These are phyloP conservation scores for Dysdera silvatica DNA, from an alignment of 1,140 invertebrate species.

Conservation along the genomic window DNA sequence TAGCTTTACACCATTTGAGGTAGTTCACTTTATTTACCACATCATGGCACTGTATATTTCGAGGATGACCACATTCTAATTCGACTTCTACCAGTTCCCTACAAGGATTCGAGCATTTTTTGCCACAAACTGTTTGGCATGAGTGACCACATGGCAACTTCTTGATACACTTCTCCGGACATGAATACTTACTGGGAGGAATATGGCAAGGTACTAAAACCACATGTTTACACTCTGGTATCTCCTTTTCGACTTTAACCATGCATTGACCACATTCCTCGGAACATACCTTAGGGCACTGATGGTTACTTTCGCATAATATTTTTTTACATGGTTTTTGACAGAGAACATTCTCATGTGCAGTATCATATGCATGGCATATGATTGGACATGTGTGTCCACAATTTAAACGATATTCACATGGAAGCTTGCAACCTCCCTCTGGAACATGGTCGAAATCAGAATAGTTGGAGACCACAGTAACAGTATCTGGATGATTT, in stretches of 20 bases:
- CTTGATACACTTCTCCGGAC: constrained; percentile 4
- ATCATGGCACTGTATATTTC: constrained; percentile 13
- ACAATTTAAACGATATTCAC: constrained; percentile 22
- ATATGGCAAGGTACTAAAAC: constrained; percentile 11
- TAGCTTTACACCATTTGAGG: constrained; percentile 40
- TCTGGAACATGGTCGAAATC: constrained; percentile 29
- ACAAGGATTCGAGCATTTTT: constrained; percentile 16
- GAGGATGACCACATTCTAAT: constrained; percentile 27
- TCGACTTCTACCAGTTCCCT: not conserved
- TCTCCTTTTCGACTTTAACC: not conserved
- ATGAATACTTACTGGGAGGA: not conserved
- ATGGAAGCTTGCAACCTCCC: constrained; percentile 25
- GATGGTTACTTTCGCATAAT: constrained; percentile 8
- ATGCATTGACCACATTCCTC: constrained; percentile 30
- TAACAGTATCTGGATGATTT: constrained; percentile 11
- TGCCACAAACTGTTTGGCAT: constrained; percentile 20
- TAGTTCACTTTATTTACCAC: not conserved
- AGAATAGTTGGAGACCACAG: not conserved
- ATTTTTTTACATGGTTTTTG: constrained; percentile 21
- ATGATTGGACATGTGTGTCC: constrained; percentile 29
- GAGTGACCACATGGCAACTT: constrained; percentile 26
- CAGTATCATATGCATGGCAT: constrained; percentile 28
- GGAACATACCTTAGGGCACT: constrained; percentile 24
- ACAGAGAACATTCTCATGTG: constrained; percentile 20
- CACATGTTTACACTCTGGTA: constrained; percentile 9